Percentiles rank a stretch among this genome's conserved stretches.
These are phyloP conservation scores for Enhydra lutris DNA, from an alignment of 2,113 vertebrate species.

Conservation along the genomic window DNA sequence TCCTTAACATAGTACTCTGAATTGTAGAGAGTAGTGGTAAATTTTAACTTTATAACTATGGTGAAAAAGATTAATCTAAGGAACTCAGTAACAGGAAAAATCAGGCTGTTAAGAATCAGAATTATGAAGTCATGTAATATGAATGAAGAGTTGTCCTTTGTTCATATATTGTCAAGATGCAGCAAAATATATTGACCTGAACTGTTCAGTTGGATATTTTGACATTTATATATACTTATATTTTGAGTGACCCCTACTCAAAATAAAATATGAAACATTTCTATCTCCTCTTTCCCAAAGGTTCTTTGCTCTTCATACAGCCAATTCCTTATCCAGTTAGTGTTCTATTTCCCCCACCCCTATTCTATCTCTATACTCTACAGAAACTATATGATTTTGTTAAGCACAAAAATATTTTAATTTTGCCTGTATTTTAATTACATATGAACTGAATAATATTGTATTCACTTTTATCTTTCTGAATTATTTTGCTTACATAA, in stretches of 20 bases:
- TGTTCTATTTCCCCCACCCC: neutral
- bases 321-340: neutral
- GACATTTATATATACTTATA: neutral
- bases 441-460: neutral
- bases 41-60: neutral
- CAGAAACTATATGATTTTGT: neutral
- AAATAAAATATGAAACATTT: neutral
- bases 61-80: neutral
- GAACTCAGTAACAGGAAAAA: neutral
- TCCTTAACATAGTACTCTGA: neutral
- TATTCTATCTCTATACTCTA: neutral
- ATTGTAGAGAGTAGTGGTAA: neutral
- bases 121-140: neutral
- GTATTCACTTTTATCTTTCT: neutral
- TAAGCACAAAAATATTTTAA: neutral
- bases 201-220: neutral
- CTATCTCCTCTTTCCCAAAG: neutral
- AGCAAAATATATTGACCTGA: neutral
- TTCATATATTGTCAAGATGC: neutral
- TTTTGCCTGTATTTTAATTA: neutral
- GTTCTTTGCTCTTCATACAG: neutral
- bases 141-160: neutral
- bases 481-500: neutral
- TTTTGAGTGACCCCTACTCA: neutral
- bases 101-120: neutral